Conservation (phyloP, 1,140 invertebrate genomes). For the Antheraea mylitta region DNA sequence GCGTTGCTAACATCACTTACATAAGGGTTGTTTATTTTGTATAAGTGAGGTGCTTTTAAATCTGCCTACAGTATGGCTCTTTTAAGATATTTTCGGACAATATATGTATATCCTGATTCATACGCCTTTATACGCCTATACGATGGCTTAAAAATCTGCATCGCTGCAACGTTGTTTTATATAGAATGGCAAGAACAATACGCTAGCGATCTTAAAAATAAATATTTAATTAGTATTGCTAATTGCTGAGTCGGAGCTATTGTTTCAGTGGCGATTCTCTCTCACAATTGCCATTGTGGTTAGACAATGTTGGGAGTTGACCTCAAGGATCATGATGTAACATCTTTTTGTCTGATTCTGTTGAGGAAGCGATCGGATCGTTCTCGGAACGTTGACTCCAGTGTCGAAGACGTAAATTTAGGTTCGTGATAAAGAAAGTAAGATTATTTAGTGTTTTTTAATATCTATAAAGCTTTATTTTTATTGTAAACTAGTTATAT, state of each 20-base stretch:
- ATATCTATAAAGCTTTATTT: too few species aligned
- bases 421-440: background rate
- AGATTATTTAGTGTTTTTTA: too few species aligned
- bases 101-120: too few species aligned
- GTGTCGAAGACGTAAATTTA: slow-evolving; percentile 21
- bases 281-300: slow-evolving; percentile 72
- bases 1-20: too few species aligned
- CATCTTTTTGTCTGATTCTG: slow-evolving; percentile 42
- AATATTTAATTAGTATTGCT: slow-evolving; percentile 69
- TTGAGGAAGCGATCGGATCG: slow-evolving; percentile 43
- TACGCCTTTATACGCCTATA: too few species aligned
- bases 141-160: background rate
- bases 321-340: slow-evolving; percentile 58
- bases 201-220: slow-evolving; percentile 28
- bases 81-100: too few species aligned
- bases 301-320: slow-evolving; percentile 73
- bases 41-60: too few species aligned
- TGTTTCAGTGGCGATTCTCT: slow-evolving; percentile 59
- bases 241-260: slow-evolving; percentile 62
- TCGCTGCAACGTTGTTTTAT: background rate
- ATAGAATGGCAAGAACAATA: background rate
- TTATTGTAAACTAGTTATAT: too few species aligned
- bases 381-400: slow-evolving; percentile 32
- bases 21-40: too few species aligned
- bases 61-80: too few species aligned